Percentiles rank a stretch among this genome's conserved stretches.
These are phyloP conservation scores for Nothoprocta perdicaria DNA, from an alignment of 2,113 vertebrate genomes.

Conservation along the genomic window DNA sequence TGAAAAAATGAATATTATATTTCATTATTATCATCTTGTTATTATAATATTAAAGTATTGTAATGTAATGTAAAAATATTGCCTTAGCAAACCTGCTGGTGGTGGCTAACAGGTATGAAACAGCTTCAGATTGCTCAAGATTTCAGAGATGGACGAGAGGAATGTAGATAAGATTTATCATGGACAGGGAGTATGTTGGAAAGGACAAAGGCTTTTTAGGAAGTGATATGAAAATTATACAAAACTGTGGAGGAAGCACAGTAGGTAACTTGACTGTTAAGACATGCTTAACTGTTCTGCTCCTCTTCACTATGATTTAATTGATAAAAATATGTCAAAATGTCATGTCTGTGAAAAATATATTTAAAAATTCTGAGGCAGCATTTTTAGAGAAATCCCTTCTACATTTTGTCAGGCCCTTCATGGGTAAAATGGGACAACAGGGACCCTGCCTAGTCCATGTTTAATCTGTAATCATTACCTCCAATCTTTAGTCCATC, in stretches of 20 bases:
- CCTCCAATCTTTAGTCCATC: conserved; percentile 28
- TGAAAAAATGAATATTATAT: background rate
- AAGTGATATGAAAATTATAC: background rate
- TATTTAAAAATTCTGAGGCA: background rate
- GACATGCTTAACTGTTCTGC: background rate
- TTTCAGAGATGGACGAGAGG: background rate
- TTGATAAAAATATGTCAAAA: background rate
- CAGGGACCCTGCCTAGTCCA: background rate
- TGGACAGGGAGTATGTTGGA: background rate
- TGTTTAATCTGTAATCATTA: conserved; percentile 47
- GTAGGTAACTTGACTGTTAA: background rate
- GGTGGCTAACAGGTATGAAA: background rate
- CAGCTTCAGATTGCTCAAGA: background rate
- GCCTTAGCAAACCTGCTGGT: background rate
- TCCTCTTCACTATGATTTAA: background rate
- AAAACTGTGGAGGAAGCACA: background rate
- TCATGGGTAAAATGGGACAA: background rate
- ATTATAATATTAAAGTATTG: background rate
- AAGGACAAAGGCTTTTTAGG: background rate
- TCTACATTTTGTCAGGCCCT: background rate
- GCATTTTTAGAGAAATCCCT: background rate
- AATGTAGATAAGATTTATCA: background rate
- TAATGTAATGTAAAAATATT: background rate
- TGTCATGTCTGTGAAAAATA: background rate
- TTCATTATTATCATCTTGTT: background rate